Base-by-base conservation (phyloP, 1,140 invertebrate genomes). In the Holotrichia oblita region DNA sequence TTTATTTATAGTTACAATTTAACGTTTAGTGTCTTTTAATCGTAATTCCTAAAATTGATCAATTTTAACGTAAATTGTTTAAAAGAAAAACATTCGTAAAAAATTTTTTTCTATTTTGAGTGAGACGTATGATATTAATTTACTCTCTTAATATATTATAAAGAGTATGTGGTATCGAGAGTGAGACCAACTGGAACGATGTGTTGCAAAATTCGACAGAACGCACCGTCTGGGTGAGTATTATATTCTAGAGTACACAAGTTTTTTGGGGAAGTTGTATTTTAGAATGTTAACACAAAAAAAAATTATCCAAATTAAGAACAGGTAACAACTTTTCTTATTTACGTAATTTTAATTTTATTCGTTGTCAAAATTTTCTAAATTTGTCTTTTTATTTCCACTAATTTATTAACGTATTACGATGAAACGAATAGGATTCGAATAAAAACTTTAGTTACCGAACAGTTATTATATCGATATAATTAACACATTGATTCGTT, bases 121-220 rank as follows among this genome's bases (percentile, higher is more conserved):
- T 74, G 40, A 76, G 74, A 79, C 81, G 78, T 83, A 82, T 85
- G 85, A 85, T 86, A 86, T 86, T 86, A 86, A 86, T 85, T 85
- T 81, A 83, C 81, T 86, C 84, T 86, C 84, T 86, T 86, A 85
- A 85, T 85, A 85, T 86, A 85, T 84, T 84, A 80, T 85, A 84
- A 85, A 85, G 84, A 85, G 80, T 81, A 80, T 81, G 78, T 85
- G 84, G 84, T 84, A 81, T 81, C 83, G 82, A 84, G 81, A 81
- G 75, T 79, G 61, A 55, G 48, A 69, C 61, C 61, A 14, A 22
- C 27, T 17, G 61, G 61, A 69, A 22, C 61, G 61, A 69, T 69
- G 61, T 69, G 61, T 69, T 69, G 61, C 61, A 69, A 69, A 69
- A 69, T 55, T 27, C 61, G 61, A 69, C 61, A 69, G 61, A 69